These are phyloP conservation scores for Maniola jurtina DNA, from an alignment of 1,140 invertebrate species.

Conservation along the genomic window DNA sequence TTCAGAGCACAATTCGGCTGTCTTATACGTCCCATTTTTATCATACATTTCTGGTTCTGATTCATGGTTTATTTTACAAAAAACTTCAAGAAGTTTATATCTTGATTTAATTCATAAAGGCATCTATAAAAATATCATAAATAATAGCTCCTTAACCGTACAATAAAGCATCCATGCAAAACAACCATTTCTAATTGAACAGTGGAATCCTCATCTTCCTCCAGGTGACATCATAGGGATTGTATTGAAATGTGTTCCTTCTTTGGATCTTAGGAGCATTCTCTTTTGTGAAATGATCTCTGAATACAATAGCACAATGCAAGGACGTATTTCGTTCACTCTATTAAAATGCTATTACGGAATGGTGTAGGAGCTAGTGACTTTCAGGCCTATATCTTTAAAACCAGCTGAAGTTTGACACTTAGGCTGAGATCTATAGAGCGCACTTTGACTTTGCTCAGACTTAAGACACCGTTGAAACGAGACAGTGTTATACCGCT, in stretches of 20 bases:
- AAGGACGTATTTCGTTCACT: conserved; percentile 68
- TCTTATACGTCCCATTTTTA: too few species aligned
- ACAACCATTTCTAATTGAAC: conserved; percentile 18
- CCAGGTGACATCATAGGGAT: conserved; percentile 42
- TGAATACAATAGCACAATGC: conserved; percentile 63
- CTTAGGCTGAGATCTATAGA: too few species aligned
- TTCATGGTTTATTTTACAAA: too few species aligned
- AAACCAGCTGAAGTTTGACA: too few species aligned
- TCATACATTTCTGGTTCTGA: too few species aligned
- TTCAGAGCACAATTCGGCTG: too few species aligned
- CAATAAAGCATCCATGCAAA: not conserved
- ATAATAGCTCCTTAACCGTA: not conserved
- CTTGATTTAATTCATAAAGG: not conserved
- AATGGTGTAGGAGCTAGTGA: conserved; percentile 11
- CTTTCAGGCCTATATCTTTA: not conserved
- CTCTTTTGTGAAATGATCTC: conserved; percentile 53
- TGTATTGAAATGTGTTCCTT: conserved; percentile 28
- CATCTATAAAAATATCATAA: not conserved
- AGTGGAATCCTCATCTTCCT: conserved; percentile 12
- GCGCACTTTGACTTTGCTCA: too few species aligned
- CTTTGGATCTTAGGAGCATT: conserved; percentile 51
- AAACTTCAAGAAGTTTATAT: not conserved
- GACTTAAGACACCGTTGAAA: too few species aligned
- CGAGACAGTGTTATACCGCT: too few species aligned
- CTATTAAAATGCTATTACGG: conserved; percentile 65